Evolutionary conservation across 2,113 vertebrate species (phyloP), one percentile per base, ranked within the genome.

Genomic region (Corydoras sp.): DNA sequence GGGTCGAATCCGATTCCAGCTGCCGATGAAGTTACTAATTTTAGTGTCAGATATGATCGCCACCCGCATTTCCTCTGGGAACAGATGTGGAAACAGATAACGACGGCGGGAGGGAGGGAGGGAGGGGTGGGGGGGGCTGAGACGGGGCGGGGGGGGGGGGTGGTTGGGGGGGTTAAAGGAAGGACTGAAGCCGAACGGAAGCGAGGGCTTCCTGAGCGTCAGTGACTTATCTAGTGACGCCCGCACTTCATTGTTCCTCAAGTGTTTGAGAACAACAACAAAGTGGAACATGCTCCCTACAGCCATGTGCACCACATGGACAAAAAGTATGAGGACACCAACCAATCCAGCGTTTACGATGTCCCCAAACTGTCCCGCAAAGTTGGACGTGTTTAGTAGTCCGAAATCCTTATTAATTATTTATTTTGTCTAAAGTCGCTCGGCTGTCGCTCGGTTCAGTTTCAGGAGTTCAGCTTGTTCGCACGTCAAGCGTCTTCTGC

Each of bases 151-250:
- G 56, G 59, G 24, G 30, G 51, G 43, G 35, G n/a, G n/a, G 56
- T 11, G 63, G 68, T 8, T 13, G 14, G 31, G 60, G 32, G 60
- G 60, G 69, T 74, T 82, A 81, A 79, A 83, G 87, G 83, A 84
- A 64, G 70, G 76, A 73, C 35, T 75, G 71, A 80, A 86, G 81
- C 85, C 82, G 83, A 85, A 83, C 70, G 85, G 85, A 88, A 89
- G 86, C 79, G 77, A 86, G 87, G 85, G 82, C 85, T 88, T 86
- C 85, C 88, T 85, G 86, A 87, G 79, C 85, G 85, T 86, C 85
- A 86, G 75, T 48, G 10, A 77, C 82, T 86, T 79, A 84, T 85
- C 86, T 83, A 79, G 88, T 87, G 87, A 87, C 73, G 85, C 81
- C 80, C 79, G 83, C 80, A 76, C 69, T 69, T 79, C 78, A 88